Evolutionary conservation across 2,888 invertebrate genomes (phyloP), one percentile per base, ranked within the genome.

Genomic region (Heliconius ethilla): DNA sequence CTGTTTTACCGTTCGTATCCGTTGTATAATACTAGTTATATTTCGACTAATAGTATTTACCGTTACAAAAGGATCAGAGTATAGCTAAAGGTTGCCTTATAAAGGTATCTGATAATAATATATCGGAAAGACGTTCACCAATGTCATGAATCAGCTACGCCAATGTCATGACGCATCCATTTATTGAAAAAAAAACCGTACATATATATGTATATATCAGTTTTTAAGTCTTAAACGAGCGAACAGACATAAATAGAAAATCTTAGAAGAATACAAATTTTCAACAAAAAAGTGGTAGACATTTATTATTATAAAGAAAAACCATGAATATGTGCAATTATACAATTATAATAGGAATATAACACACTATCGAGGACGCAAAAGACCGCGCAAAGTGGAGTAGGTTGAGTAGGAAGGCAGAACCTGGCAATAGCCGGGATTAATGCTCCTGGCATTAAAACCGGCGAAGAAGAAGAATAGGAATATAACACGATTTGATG

Each of bases 101-200:
- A 80, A 33, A 79, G 81, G n/a, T 67, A 79, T 81, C 74, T 73
- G 73, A 75, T 82, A 66, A 78, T 80, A 78, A 78, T 77, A 70
- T 63, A 63, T 81, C 78, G 78, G 76, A 79, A 75, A 78, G 79
- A 77, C 78, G 81, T 79, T 81, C 75, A 69, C 70, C 74, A 77
- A 80, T 81, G 79, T 80, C 77, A 79, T 83, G 82, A 83, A 70
- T 82, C 82, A 83, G 66, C 75, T 76, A 67, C 40, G 40, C 37
- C 67, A 67, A 37, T 40, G 25, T 13, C 25, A 75, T 82, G 83
- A 83, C 81, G 81, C 82, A 82, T 81, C 72, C n/a, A 51, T 70
- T 77, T 74, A 78, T 81, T 77, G 82, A 79, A 82, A 80, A 33
- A 33, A 81, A 81, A 80, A 78, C 70, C 75, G 45, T 76, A 79